These are phyloP conservation scores for Chrysotoxum bicinctum DNA, from an alignment of 2,888 invertebrate species.

Conservation along the genomic window DNA sequence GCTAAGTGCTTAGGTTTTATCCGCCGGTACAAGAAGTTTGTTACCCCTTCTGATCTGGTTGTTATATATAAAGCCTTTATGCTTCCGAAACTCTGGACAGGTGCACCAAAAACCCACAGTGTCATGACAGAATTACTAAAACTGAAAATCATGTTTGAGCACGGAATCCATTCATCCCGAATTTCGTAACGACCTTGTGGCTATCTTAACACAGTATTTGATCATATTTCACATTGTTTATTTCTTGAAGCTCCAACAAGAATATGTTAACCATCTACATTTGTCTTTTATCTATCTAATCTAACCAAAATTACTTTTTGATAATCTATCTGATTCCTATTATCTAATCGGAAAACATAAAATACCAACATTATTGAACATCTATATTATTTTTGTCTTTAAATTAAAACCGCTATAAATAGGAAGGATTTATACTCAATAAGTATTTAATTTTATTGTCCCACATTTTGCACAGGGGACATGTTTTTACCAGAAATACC, in stretches of 20 bases:
- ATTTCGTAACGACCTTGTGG: not conserved
- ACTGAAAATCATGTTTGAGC: not conserved
- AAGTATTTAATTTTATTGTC: slow-evolving; percentile 9
- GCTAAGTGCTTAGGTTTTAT: too few species aligned
- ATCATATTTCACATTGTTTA: not conserved
- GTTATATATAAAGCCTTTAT: too few species aligned
- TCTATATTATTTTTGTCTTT: too few species aligned
- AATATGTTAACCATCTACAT: not conserved
- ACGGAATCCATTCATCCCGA: not conserved
- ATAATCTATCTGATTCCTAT: not conserved
- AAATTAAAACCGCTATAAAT: not conserved
- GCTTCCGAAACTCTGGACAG: too few species aligned
- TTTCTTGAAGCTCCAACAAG: not conserved
- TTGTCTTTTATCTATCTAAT: not conserved
- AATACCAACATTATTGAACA: not conserved
- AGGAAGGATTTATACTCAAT: slow-evolving; percentile 7
- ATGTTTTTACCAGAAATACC: not conserved
- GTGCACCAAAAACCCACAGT: too few species aligned
- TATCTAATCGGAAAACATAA: not conserved
- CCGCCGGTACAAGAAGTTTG: too few species aligned
- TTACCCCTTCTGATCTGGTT: too few species aligned
- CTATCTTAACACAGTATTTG: not conserved
- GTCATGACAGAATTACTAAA: not conserved
- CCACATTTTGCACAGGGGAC: not conserved
- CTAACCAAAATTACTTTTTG: not conserved